Percentiles rank a stretch among this genome's conserved stretches.
These are phyloP conservation scores for Polydrusus pterygomalis DNA, from an alignment of 2,888 invertebrate genomes.

Conservation along the genomic window DNA sequence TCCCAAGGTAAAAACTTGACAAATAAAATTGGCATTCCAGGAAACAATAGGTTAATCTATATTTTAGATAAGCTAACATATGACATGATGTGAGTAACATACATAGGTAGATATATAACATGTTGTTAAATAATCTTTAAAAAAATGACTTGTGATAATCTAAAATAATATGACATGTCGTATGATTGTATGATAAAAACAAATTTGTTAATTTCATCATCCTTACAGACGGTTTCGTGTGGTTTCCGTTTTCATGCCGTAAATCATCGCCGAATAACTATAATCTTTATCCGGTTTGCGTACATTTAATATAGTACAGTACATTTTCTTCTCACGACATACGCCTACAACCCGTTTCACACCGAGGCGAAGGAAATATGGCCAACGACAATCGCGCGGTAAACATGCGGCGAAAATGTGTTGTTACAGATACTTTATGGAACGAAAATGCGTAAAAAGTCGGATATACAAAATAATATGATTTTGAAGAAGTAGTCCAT, in stretches of 20 bases:
- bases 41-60: conserved; percentile 25
- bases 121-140: background rate
- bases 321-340: no score
- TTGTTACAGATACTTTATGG: no score
- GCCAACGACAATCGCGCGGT: no score
- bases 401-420: no score
- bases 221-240: conserved; percentile 16
- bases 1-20: conserved; percentile 13
- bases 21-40: conserved; percentile 4
- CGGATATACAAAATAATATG: no score
- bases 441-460: no score
- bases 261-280: background rate
- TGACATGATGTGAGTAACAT: background rate
- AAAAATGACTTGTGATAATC: background rate
- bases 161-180: conserved; percentile 3
- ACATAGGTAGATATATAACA: no score
- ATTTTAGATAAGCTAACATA: conserved; percentile 10
- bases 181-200: background rate
- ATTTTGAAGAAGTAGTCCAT: no score
- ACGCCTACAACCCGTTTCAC: no score
- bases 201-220: conserved; percentile 11
- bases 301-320: no score
- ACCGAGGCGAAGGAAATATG: no score
- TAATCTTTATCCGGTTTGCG: no score
- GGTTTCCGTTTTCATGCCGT: conserved; percentile 18